These are phyloP conservation scores for Microcebus tavaratra DNA, from an alignment of 2,113 vertebrate species.

Conservation along the genomic window DNA sequence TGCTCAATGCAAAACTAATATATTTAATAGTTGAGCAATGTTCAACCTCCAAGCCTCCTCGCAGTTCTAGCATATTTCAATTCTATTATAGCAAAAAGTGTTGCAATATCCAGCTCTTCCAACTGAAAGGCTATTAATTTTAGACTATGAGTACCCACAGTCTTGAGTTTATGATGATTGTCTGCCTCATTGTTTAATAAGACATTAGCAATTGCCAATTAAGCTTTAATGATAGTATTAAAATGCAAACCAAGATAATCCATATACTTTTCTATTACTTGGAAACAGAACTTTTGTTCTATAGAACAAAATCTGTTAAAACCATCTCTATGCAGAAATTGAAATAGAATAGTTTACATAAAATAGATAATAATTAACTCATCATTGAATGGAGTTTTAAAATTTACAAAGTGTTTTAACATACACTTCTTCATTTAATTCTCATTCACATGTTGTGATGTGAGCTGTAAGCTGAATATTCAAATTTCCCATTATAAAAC, in stretches of 20 bases:
- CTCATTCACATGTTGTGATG: constrained; percentile 35
- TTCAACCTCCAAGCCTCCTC: neutral
- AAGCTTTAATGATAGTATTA: constrained; percentile 69
- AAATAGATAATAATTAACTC: constrained; percentile 58
- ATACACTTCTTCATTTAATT: neutral
- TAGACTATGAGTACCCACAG: neutral
- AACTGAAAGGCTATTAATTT: constrained; percentile 36
- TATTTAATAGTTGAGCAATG: neutral
- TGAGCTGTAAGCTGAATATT: neutral
- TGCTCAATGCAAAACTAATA: constrained; percentile 41
- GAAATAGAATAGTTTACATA: constrained; percentile 61
- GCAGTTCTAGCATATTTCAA: neutral
- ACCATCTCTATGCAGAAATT: constrained; percentile 50
- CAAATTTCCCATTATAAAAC: neutral
- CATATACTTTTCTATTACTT: constrained; percentile 39
- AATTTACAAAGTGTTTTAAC: constrained; percentile 50
- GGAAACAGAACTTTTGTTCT: constrained; percentile 72
- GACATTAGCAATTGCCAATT: constrained; percentile 67
- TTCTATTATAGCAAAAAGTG: constrained; percentile 14
- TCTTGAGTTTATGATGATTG: constrained; percentile 48
- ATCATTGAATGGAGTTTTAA: constrained; percentile 9
- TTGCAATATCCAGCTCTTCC: constrained; percentile 40
- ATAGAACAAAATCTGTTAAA: constrained; percentile 60
- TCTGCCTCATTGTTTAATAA: constrained; percentile 59
- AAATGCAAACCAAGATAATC: constrained; percentile 69